These are phyloP conservation scores for Azorinus chamasolen DNA, from an alignment of 2,888 invertebrate genomes.

Conservation along the genomic window DNA sequence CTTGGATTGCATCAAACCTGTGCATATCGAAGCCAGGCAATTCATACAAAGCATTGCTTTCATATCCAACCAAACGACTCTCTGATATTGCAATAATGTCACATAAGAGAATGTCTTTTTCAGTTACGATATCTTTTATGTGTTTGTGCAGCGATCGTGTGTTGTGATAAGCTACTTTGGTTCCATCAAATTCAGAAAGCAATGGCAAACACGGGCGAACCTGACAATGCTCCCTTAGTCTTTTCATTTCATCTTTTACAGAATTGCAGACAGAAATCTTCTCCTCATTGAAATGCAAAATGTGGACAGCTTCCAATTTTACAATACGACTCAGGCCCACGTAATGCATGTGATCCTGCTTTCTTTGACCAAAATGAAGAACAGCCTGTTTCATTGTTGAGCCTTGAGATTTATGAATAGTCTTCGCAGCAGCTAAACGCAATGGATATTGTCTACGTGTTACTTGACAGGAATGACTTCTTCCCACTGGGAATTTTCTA, in stretches of 20 bases:
- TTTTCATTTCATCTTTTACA: constrained; percentile 49
- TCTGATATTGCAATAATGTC: no score
- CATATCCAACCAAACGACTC: no score
- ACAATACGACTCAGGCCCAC: constrained; percentile 48
- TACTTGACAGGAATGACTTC: background rate
- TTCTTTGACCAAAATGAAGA: constrained; percentile 17
- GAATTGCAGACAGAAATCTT: constrained; percentile 25
- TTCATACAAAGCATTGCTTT: no score
- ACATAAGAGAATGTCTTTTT: no score
- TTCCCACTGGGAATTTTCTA: background rate
- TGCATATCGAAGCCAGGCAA: no score
- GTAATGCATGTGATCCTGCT: constrained; percentile 34
- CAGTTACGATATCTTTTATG: no score
- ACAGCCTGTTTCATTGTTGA: constrained; percentile 8
- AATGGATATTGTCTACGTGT: constrained; percentile 9
- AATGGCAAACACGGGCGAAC: constrained; percentile 11
- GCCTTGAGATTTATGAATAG: constrained; percentile 25
- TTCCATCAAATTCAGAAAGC: background rate
- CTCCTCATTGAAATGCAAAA: constrained; percentile 33
- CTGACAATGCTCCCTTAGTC: constrained; percentile 11
- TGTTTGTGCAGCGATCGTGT: constrained; percentile 34
- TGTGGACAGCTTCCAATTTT: constrained; percentile 31
- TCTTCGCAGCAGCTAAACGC: constrained; percentile 6
- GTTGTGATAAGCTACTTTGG: constrained; percentile 39
- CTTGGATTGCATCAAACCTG: no score